These are phyloP conservation scores for Mythimna albipuncta DNA, from an alignment of 2,888 invertebrate species.

Conservation along the genomic window DNA sequence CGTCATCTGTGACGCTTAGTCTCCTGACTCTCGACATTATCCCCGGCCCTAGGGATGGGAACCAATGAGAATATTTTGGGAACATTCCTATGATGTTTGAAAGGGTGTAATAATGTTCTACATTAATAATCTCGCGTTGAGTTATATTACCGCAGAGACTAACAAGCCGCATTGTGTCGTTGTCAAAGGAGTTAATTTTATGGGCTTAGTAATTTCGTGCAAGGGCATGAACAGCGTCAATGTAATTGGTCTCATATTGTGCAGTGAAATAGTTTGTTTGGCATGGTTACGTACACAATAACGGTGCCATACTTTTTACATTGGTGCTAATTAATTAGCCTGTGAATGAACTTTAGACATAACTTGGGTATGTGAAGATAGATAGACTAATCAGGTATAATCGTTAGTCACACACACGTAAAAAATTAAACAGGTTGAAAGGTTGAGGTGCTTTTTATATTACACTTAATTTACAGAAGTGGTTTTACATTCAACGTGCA, in stretches of 20 bases:
- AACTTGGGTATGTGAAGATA: background rate
- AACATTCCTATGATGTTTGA: slow-evolving; percentile 15
- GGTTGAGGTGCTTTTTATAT: background rate
- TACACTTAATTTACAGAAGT: background rate
- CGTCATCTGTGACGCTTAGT: slow-evolving; percentile 93
- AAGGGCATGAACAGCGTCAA: slow-evolving; percentile 19
- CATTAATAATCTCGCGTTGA: slow-evolving; percentile 26
- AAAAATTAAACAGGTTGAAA: background rate
- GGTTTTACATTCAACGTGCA: background rate
- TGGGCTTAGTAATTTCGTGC: slow-evolving; percentile 43
- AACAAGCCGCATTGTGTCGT: slow-evolving; percentile 65
- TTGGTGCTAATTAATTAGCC: background rate
- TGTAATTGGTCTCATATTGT: slow-evolving; percentile 36
- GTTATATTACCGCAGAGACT: slow-evolving; percentile 46
- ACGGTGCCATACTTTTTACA: slow-evolving; percentile 18
- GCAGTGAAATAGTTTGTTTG: slow-evolving; percentile 5
- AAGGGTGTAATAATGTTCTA: slow-evolving; percentile 12
- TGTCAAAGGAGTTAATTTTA: slow-evolving; percentile 65
- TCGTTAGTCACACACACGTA: background rate
- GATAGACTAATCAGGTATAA: background rate
- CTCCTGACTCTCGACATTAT: slow-evolving; percentile 90
- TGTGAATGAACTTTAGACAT: background rate
- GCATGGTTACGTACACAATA: slow-evolving; percentile 6
- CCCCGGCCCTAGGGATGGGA: slow-evolving; percentile 82
- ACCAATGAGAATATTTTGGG: slow-evolving; percentile 49